Evolutionary conservation across 2,888 invertebrate species (phyloP), one percentile per base, ranked within the genome.

Genomic region (Nematopogon swammerdamellus): DNA sequence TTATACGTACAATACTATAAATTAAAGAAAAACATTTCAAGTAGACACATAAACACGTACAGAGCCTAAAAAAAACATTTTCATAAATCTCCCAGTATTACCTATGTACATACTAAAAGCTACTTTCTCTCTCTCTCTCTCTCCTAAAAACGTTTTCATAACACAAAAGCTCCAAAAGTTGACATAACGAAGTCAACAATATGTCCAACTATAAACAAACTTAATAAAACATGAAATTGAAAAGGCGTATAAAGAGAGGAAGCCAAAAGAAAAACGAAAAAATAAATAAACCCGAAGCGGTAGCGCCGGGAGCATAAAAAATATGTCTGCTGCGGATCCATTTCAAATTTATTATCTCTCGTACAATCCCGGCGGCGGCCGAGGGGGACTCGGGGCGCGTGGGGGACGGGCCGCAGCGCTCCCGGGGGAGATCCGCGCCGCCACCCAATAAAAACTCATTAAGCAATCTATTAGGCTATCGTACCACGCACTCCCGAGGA

Each of bases 291-390:
- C 18, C 44, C 10, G 19, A 6, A 44, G 44, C 18, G 19, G 19
- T 19, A 44, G 44, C 44, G 10, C 44, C 18, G 44, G n/a, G 17
- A 19, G 44, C 44, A 44, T 44, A 19, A 44, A 44, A 44, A 44
- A 44, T 44, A 44, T 44, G 44, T 19, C 44, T 19, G 44, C 44
- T 8, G 44, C 19, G 44, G 44, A 44, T 44, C 44, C 44, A 44
- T 44, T 44, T 44, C 44, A 19, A 44, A 44, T 44, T 18, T 44
- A 44, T 44, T 44, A 44, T 44, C 44, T 44, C 18, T 36, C 36
- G 25, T 36, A 36, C 36, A 36, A 36, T 36, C 36, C 36, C 11
- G 36, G 36, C 36, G 36, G 14, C n/a, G n/a, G 36, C 11, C 5
- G 44, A 18, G 16, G 44, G 44, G 18, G 44, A 8, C 3, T 16